Percentiles rank a stretch among this genome's conserved stretches.
These are phyloP conservation scores for Podabrus alpinus DNA, from an alignment of 2,888 invertebrate genomes.

Conservation along the genomic window DNA sequence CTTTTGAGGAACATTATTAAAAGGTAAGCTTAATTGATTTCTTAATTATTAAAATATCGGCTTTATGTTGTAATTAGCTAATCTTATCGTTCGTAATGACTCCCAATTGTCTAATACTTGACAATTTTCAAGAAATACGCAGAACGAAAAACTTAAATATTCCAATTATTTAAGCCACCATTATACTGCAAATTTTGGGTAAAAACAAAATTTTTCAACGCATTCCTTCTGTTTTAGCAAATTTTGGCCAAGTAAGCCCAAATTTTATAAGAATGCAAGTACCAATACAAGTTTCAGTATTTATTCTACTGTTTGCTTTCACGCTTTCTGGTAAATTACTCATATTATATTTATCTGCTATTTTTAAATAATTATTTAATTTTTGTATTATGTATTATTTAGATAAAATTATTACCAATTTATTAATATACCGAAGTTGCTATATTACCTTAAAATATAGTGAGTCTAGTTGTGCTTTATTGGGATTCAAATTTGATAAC, in stretches of 20 bases:
- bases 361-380: neutral
- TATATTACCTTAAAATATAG: constrained; percentile 62
- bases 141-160: neutral
- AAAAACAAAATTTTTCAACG: neutral
- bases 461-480: constrained; percentile 62
- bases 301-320: neutral
- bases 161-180: too few relatives aligned
- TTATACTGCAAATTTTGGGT: too few relatives aligned
- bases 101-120: too few relatives aligned
- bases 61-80: too few relatives aligned
- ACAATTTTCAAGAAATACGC: neutral
- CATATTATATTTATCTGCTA: neutral
- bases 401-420: constrained; percentile 67
- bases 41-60: too few relatives aligned
- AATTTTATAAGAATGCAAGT: neutral
- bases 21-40: neutral
- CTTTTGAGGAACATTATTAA: neutral
- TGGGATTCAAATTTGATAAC: constrained; percentile 63
- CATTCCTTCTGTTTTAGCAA: neutral
- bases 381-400: too few relatives aligned
- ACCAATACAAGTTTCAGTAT: neutral
- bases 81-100: too few relatives aligned
- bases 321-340: neutral
- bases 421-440: constrained; percentile 73
- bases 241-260: neutral